Base-by-base conservation (phyloP, 1,140 invertebrate genomes). In the Aethina tumida region DNA sequence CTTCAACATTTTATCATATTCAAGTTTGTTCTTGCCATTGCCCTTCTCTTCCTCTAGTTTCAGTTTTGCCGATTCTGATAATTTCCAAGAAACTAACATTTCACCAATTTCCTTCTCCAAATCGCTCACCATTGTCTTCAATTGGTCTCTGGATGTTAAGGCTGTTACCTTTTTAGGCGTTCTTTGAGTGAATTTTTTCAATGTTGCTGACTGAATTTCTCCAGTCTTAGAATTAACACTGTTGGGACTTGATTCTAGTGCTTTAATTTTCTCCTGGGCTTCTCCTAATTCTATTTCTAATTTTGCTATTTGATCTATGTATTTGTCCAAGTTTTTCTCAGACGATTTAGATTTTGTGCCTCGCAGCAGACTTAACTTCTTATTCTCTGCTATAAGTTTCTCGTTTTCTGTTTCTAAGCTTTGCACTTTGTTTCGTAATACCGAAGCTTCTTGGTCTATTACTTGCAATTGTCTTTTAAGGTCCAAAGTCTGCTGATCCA, bases 91-190 rank as follows among this genome's bases (percentile, higher is more conserved):
- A 19, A 69, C 68, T 49, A 69, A 72, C 53, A 84, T 67, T 50
- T 83, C 74, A 41, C 71, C 79, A 80, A 86, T 79, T 69, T 88
- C 83, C 55, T 69, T 77, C 60, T 85, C 83, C 46, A 85, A 66
- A 26, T 86, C 82, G 32, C 82, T 77, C 1, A 86, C 74, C 74
- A 84, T 79, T 49, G 74, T 81, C 48, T 81, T 81, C 35, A 87
- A 58, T 63, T 84, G 75, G 25, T 75, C 50, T 67, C 80, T 80
- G 5, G 79, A 74, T 30, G 77, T 75, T 33, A 75, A 56, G 43
- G 84, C 81, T 2, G 73, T 77, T 3, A 77, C 63, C 52, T 80
- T 81, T 49, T 81, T 82, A 6, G 75, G 69, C 9, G 69, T 70
- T 47, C 74, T 65, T 22, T 71, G 73, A 55, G 76, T 77, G 38